A percentile compares a stretch with the other conserved stretches of the same genome.
phyloP scores from a whole-genome alignment of 2,797 vertebrate genomes.

The Anomalospiza imberbis region DNA sequence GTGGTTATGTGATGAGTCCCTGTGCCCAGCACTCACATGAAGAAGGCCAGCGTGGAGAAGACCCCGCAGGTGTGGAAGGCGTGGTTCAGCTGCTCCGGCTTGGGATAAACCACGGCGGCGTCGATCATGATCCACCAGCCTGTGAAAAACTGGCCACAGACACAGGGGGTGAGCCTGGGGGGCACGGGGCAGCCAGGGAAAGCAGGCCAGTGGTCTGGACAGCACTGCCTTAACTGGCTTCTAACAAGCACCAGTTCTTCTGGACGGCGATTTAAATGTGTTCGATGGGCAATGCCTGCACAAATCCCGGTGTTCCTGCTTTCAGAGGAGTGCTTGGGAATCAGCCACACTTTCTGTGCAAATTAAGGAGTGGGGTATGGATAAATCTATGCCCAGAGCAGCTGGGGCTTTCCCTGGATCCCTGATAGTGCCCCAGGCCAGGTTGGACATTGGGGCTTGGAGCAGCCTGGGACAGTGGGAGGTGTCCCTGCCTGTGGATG shows the following conservation, averaged over 20 bases:
- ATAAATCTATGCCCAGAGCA: neutral
- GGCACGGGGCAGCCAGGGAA: neutral
- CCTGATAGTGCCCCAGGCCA: neutral
- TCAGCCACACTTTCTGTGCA: neutral
- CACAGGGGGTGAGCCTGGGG: neutral
- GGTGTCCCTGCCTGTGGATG: neutral
- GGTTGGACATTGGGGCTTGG: accelerated
- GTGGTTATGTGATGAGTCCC: neutral
- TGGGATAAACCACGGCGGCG: conserved; percentile 81
- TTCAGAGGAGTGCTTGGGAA: neutral
- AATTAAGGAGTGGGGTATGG: neutral
- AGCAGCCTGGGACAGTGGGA: neutral
- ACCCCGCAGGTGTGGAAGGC: conserved; percentile 92
- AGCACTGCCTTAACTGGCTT: neutral
- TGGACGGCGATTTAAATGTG: neutral
- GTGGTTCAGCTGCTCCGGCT: conserved; percentile 83
- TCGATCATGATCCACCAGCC: conserved; percentile 97
- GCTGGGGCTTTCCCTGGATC: too few relatives aligned
- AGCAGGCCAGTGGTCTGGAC: accelerated
- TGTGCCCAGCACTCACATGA: conserved; percentile 82
- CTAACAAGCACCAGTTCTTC: neutral
- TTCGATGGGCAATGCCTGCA: neutral
- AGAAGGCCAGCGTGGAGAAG: conserved; percentile 91
- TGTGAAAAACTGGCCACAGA: conserved; percentile 83
- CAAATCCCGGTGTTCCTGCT: accelerated